Evolutionary conservation across 1,140 invertebrate genomes (phyloP).

Genomic region (Drosophila pallidifrons): DNA sequence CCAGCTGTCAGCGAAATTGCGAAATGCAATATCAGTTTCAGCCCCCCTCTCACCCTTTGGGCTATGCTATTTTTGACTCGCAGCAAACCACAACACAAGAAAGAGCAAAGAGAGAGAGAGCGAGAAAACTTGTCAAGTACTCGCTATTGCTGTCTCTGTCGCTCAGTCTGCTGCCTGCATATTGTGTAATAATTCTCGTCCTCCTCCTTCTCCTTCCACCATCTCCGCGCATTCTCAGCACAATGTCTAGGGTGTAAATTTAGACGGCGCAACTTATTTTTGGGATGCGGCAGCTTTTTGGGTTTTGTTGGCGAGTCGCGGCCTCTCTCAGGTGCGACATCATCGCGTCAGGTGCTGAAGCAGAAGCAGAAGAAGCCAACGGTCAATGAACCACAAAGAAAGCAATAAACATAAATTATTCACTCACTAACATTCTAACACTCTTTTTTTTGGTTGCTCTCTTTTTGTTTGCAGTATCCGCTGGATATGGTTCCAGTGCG

Average conservation of each 20-base stretch:
- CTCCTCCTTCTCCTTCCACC: conserved; percentile 8
- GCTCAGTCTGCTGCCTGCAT: conserved; percentile 37
- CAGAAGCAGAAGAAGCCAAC: conserved; percentile 3
- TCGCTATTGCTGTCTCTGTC: not conserved
- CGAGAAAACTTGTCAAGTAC: not conserved
- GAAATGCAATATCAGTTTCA: conserved; percentile 45
- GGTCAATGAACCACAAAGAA: conserved; percentile 47
- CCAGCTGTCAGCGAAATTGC: conserved; percentile 22
- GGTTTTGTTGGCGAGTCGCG: conserved; percentile 11
- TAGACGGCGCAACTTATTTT: conserved; percentile 49
- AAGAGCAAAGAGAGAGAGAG: not conserved
- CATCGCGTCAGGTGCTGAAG: conserved; percentile 36
- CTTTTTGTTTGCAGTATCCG: conserved; percentile 68
- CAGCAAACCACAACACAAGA: not conserved
- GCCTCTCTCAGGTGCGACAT: conserved; percentile 37
- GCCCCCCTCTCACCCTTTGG: conserved; percentile 10
- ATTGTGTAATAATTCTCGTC: conserved; percentile 66
- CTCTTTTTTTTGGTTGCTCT: conserved; percentile 1
- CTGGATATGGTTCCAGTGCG: conserved; percentile 81
- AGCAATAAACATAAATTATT: conserved; percentile 1
- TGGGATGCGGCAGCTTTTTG: conserved; percentile 35
- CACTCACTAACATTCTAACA: conserved; percentile 1
- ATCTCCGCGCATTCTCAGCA: not conserved
- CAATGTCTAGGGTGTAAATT: conserved; percentile 64
- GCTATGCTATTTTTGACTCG: conserved; percentile 31